Evolutionary conservation across 2,888 invertebrate genomes (phyloP).

Genomic region (Eudemis profundana): DNA sequence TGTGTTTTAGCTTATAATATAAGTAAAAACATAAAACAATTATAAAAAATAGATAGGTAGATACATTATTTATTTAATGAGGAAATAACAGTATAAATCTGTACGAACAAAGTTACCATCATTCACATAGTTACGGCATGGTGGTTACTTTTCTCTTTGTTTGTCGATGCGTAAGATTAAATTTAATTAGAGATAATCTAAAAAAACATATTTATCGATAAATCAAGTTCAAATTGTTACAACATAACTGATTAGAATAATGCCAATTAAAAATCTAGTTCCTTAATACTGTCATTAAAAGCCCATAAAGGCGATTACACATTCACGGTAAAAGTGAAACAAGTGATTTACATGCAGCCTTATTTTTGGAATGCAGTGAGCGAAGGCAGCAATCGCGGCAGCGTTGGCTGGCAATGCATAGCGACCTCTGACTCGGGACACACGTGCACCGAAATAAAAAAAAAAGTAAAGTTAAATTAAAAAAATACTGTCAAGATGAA

Average conservation of each 20-base stretch:
- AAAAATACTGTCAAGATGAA: slow-evolving; percentile 64
- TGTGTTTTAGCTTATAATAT: too few relatives aligned
- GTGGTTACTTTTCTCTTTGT: too few relatives aligned
- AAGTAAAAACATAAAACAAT: too few relatives aligned
- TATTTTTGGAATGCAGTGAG: slow-evolving; percentile 56
- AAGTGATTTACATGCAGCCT: slow-evolving; percentile 49
- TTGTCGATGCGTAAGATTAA: too few relatives aligned
- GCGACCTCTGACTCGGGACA: slow-evolving; percentile 73
- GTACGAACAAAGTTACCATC: too few relatives aligned
- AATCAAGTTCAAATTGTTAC: background rate
- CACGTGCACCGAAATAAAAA: slow-evolving; percentile 66
- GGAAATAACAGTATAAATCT: too few relatives aligned
- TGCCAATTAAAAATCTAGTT: slow-evolving; percentile 15
- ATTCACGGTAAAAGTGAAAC: slow-evolving; percentile 33
- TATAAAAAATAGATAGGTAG: too few relatives aligned
- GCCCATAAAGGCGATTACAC: slow-evolving; percentile 27
- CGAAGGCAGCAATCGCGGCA: slow-evolving; percentile 61
- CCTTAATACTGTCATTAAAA: slow-evolving; percentile 28
- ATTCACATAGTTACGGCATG: too few relatives aligned
- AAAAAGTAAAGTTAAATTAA: slow-evolving; percentile 54
- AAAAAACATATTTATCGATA: background rate
- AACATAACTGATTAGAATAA: background rate
- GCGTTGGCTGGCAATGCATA: slow-evolving; percentile 69
- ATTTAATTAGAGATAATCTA: too few relatives aligned
- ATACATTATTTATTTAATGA: too few relatives aligned